Base-by-base conservation (phyloP, 2,888 invertebrate genomes). In the Oligia fasciuncula region DNA sequence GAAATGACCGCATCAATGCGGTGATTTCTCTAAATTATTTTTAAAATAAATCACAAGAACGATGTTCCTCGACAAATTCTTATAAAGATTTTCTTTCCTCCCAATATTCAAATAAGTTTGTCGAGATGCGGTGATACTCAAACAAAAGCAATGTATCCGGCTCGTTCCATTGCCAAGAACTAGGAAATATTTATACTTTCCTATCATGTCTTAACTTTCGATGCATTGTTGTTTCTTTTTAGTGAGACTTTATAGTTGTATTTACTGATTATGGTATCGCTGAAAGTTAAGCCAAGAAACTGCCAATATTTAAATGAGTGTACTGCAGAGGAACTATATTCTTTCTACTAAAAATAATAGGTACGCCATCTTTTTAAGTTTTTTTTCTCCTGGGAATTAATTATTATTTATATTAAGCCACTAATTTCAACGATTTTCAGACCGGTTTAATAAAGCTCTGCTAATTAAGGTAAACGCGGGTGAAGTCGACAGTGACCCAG, bases 151-250 rank as follows among this genome's bases (percentile, higher is more conserved):
- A 54, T 62, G 40, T n/a, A 69, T 73, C 23, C 40, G 17, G 49
- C 3, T 60, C 49, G 51, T 54, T 43, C 57, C 23, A 13, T 40
- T 87, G 87, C 83, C 87, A 87, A 84, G 35, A 73, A 84, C 35
- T 63, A 19, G 49, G 35, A 46, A 67, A 67, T 71, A 87, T 84
- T 73, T 84, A 74, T 77, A 43, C 43, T 43, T 69, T 66, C n/a
- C 63, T 83, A 68, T 69, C 65, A 86, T 43, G 60, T 69, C 65
- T 68, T 49, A 72, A 86, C 40, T 40, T 40, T 40, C 40, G 54
- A 73, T 51, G 19, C n/a, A 73, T 62, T 66, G 60, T 73, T 67
- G 14, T 80, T 72, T 60, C 29, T 60, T 62, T 86, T 51, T 46
- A 60, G 6, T 43, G 23, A 51, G 9, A 63, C 43, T 80, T 80